phyloP scores from a whole-genome alignment of 2,113 vertebrate genomes.

The Channa maculata region DNA sequence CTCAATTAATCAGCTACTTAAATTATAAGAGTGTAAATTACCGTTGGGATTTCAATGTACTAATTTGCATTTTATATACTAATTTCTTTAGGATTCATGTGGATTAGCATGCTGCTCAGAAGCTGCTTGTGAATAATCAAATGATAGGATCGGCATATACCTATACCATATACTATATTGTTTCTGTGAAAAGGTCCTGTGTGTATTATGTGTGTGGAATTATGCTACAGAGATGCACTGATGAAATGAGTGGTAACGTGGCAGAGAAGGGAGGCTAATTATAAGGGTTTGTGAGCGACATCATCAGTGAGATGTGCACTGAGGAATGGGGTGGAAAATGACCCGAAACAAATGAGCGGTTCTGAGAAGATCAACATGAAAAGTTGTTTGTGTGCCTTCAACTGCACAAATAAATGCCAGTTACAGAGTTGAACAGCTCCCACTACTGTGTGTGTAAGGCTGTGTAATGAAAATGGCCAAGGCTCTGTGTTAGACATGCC shows the following conservation, averaged over 20 bases:
- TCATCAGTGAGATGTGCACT: no score
- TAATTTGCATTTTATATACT: conserved; percentile 62
- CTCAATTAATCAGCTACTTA: conserved; percentile 73
- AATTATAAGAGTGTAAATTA: conserved; percentile 56
- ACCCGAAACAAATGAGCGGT: no score
- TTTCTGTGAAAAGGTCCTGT: conserved; percentile 20
- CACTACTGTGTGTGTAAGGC: no score
- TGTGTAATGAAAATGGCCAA: no score
- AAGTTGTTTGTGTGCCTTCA: no score
- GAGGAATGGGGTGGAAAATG: no score
- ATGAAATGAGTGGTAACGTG: conserved; percentile 34
- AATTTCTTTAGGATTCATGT: conserved; percentile 36
- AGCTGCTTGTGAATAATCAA: conserved; percentile 45
- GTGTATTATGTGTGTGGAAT: conserved; percentile 36
- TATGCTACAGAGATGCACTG: conserved; percentile 15
- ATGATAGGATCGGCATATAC: conserved; percentile 2
- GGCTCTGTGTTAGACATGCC: no score
- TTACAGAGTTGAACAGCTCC: no score
- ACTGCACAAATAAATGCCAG: no score
- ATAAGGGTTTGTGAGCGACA: no score
- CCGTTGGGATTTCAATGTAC: conserved; percentile 49
- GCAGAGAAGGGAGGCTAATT: conserved; percentile 44
- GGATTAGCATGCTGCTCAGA: conserved; percentile 35
- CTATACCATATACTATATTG: conserved; percentile 3
- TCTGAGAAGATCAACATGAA: no score